These are phyloP conservation scores for Calonectris borealis DNA, from an alignment of 2,113 vertebrate genomes.

Conservation along the genomic window DNA sequence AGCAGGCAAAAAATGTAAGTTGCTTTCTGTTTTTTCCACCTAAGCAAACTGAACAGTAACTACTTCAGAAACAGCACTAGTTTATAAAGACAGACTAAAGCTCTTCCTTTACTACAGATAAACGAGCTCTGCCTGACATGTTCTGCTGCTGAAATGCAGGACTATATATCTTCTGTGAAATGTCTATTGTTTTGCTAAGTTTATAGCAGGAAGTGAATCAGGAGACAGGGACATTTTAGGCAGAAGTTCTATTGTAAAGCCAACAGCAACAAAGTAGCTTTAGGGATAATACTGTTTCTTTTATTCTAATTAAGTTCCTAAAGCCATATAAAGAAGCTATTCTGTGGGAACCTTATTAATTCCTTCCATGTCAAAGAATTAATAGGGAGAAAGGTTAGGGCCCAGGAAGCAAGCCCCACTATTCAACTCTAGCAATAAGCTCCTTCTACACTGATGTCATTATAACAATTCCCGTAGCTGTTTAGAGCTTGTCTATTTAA, in stretches of 20 bases:
- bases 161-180: conserved; percentile 24
- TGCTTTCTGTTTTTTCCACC: not conserved
- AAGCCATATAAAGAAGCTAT: conserved; percentile 22
- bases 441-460: conserved; percentile 2
- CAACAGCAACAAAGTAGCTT: conserved; percentile 14
- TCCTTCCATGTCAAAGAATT: conserved; percentile 42
- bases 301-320: conserved; percentile 8
- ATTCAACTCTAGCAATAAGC: conserved; percentile 31
- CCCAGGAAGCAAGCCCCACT: conserved; percentile 26
- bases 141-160: not conserved
- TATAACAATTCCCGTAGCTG: not conserved
- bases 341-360: conserved; percentile 25
- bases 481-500: conserved; percentile 5
- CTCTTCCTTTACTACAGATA: not conserved
- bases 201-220: conserved; percentile 52
- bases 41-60: not conserved
- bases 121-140: not conserved
- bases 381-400: conserved; percentile 35
- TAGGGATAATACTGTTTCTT: conserved; percentile 36
- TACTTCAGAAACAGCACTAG: not conserved
- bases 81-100: not conserved
- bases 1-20: not conserved
- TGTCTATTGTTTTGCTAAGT: conserved; percentile 31
- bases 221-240: conserved; percentile 20
- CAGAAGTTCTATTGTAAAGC: conserved; percentile 38